Percentiles rank a stretch among this genome's conserved stretches.
These are phyloP conservation scores for Gasteruption jaculator DNA, from an alignment of 2,888 invertebrate genomes.

Conservation along the genomic window DNA sequence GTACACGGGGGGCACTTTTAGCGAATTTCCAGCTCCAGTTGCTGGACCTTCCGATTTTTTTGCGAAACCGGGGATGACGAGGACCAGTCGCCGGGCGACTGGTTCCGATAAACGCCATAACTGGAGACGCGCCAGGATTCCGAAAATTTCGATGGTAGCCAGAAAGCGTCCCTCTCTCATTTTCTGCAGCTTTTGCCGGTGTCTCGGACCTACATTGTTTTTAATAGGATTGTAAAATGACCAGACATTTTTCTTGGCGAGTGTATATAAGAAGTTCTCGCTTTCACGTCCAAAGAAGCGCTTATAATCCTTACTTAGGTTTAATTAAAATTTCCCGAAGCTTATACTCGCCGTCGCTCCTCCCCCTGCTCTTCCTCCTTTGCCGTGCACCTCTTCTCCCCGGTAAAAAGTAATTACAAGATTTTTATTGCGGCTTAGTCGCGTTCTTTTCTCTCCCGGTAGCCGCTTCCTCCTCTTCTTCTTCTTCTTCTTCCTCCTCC, in stretches of 20 bases:
- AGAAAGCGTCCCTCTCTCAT: not conserved
- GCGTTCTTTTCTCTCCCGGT: too few species aligned
- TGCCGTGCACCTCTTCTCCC: too few species aligned
- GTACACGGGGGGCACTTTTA: too few species aligned
- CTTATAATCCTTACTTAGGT: too few species aligned
- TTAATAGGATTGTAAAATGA: too few species aligned
- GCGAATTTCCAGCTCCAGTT: too few species aligned
- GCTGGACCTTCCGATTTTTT: slow-evolving; percentile 23
- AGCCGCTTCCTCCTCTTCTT: slow-evolving; percentile 6
- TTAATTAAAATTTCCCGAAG: slow-evolving; percentile 43
- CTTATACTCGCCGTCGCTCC: too few species aligned
- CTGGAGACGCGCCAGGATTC: not conserved
- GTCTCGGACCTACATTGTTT: not conserved
- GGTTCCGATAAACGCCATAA: too few species aligned
- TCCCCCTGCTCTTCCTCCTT: too few species aligned
- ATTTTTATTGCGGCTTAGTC: slow-evolving; percentile 38
- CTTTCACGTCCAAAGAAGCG: slow-evolving; percentile 32
- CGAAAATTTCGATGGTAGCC: not conserved
- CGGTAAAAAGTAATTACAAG: slow-evolving; percentile 44
- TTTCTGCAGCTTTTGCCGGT: not conserved
- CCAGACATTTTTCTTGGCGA: too few species aligned
- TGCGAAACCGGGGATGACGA: not conserved
- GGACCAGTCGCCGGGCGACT: not conserved
- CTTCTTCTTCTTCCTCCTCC: slow-evolving; percentile 1
- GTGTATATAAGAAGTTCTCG: too few species aligned